Evolutionary conservation across 1,140 invertebrate species (phyloP).

Genomic region (Macrostomum lignano): DNA sequence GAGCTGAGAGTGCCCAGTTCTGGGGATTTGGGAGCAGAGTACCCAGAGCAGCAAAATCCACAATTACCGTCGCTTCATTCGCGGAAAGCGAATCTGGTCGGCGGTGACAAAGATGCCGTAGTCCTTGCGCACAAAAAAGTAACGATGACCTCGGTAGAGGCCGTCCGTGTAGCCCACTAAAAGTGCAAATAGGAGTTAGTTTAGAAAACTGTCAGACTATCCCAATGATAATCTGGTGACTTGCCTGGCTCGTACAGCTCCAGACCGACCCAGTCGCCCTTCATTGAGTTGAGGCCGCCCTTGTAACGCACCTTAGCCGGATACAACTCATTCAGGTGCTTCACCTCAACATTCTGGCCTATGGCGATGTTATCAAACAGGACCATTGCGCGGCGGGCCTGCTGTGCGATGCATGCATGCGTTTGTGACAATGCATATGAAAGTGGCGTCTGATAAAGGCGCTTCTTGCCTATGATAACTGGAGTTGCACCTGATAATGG

Average conservation of each 20-base stretch:
- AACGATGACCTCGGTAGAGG: conserved; percentile 13
- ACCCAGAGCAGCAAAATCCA: too few relatives aligned
- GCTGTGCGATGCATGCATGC: too few relatives aligned
- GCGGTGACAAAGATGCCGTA: conserved; percentile 17
- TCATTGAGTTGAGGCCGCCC: conserved; percentile 11
- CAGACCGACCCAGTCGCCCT: conserved; percentile 19
- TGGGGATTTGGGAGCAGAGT: too few relatives aligned
- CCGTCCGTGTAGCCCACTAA: conserved; percentile 16
- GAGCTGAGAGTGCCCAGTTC: too few relatives aligned
- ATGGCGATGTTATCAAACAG: conserved; percentile 13
- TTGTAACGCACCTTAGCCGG: conserved; percentile 15
- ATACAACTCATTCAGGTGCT: conserved; percentile 10
- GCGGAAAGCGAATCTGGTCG: conserved; percentile 13
- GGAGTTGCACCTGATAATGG: too few relatives aligned
- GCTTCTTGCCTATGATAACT: too few relatives aligned
- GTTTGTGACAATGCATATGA: too few relatives aligned
- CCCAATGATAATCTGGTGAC: neutral
- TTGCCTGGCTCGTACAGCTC: conserved; percentile 12
- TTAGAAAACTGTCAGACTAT: neutral
- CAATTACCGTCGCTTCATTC: conserved; percentile 12
- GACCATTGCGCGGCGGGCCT: too few relatives aligned
- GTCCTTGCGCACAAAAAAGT: conserved; percentile 13
- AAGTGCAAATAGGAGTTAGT: conserved; percentile 5
- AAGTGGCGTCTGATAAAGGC: too few relatives aligned
- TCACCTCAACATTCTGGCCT: conserved; percentile 15